Conservation (phyloP, 1,140 invertebrate genomes). For the Hesperophylax magnus region DNA sequence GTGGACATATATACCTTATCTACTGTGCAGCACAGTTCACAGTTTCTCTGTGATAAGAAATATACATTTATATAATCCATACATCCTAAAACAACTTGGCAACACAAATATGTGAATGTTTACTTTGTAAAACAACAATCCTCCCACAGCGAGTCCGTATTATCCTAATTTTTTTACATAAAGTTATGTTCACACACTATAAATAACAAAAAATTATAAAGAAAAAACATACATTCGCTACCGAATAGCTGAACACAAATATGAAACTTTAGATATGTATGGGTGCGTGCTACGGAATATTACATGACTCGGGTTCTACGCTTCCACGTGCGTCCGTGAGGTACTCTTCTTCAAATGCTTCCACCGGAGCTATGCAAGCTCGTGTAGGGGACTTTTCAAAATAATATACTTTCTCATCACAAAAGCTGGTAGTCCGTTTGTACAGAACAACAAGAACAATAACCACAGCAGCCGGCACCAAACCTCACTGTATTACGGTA, state of each 20-base stretch:
- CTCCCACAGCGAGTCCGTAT: neutral
- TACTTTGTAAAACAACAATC: constrained; percentile 15
- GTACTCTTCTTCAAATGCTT: neutral
- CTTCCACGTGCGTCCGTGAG: neutral
- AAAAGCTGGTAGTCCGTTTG: too few relatives aligned
- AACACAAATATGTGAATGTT: constrained; percentile 33
- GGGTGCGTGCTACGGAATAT: constrained; percentile 29
- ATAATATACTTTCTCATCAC: neutral
- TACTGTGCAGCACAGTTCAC: constrained; percentile 33
- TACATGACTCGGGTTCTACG: neutral
- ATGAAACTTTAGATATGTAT: constrained; percentile 34
- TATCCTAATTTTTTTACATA: constrained; percentile 28
- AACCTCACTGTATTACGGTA: neutral
- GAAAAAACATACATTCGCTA: constrained; percentile 34
- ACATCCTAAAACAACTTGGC: constrained; percentile 28
- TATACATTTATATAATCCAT: constrained; percentile 29
- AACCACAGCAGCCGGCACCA: neutral
- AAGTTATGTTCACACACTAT: constrained; percentile 38
- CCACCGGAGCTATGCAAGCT: neutral
- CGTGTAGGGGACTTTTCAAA: neutral
- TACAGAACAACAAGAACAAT: too few relatives aligned
- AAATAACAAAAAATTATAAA: constrained; percentile 35
- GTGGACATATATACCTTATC: neutral
- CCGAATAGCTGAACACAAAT: constrained; percentile 32
- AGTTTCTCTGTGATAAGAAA: constrained; percentile 46